Evolutionary conservation across 2,113 vertebrate species (phyloP), one percentile per base, ranked within the genome.

Genomic region (Melanocharis versteri): DNA sequence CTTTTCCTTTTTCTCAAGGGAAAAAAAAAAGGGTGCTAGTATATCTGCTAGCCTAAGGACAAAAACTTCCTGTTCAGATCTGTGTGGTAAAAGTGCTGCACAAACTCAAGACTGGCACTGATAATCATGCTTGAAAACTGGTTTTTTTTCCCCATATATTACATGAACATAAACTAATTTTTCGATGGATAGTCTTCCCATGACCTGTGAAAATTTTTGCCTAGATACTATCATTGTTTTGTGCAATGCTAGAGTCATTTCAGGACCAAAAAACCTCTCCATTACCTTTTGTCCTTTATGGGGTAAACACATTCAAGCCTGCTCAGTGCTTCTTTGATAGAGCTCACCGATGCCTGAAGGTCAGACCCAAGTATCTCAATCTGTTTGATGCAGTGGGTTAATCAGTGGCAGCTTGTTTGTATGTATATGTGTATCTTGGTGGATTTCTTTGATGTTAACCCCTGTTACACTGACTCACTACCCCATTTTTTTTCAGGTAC

Each of bases 401-500:
- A 69, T 90, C 79, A 58, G 79, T 47, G 42, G 51, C 80, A 70
- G 60, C 18, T 73, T 56, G 15, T 62, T 83, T 44, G 6, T 62
- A 5, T 61, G 18, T 45, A 11, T n/a, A 11, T 40, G 10, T 2
- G 0, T 77, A 31, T 65, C 44, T 61, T 6, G 3, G 24, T 87
- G 65, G 28, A 53, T 86, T 93, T 79, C 71, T 93, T 86, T 94
- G 78, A 37, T 72, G 39, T 73, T 94, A 85, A 91, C 28, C 15
- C 22, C 87, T 70, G 9, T 42, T 62, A 44, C 37, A 42, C 18
- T 76, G 54, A 82, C 60, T 79, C 57, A 8, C 57, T 62, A 31
- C 28, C 16, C 1, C 0, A 12, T 95, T 88, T 94, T 62, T 62
- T 97, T 97, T 45, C 81, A 97, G 91, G 87, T 95, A 90, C 85